Evolutionary conservation across 2,113 vertebrate genomes (phyloP).

Genomic region (Aptenodytes forsteri): DNA sequence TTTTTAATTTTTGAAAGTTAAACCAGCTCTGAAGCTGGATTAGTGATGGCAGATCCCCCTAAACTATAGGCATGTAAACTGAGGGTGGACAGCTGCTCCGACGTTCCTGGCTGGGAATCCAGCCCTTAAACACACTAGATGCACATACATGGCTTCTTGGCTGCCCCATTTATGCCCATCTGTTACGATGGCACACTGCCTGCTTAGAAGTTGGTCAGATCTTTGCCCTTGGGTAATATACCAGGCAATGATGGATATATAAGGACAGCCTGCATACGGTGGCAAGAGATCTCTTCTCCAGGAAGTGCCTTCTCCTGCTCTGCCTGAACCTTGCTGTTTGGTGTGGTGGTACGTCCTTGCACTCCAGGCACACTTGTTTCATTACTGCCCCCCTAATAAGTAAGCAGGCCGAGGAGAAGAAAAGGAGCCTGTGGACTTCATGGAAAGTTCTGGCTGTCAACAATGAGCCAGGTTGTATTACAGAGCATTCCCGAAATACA

Average conservation of each 20-base stretch:
- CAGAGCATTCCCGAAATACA: conserved; percentile 62
- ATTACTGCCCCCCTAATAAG: neutral
- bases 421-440: conserved; percentile 23
- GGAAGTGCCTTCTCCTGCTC: neutral
- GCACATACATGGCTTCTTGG: conserved; percentile 67
- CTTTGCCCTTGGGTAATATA: conserved; percentile 60
- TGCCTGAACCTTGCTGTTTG: neutral
- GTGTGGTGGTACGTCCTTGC: neutral
- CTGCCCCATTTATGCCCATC: conserved; percentile 69
- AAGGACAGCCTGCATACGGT: neutral
- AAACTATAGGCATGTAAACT: conserved; percentile 70
- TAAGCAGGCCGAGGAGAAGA: neutral
- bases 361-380: neutral
- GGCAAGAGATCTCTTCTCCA: neutral
- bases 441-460: conserved; percentile 58
- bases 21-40: conserved; percentile 72
- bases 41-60: conserved; percentile 68
- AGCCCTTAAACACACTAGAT: conserved; percentile 62
- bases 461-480: conserved; percentile 63
- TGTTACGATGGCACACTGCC: conserved; percentile 69
- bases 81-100: conserved; percentile 69
- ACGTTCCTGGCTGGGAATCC: conserved; percentile 68
- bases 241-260: conserved; percentile 6
- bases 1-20: conserved; percentile 74
- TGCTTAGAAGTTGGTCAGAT: conserved; percentile 54